Evolutionary conservation across 2,113 vertebrate genomes (phyloP).

Genomic region (Cyanistes caeruleus): DNA sequence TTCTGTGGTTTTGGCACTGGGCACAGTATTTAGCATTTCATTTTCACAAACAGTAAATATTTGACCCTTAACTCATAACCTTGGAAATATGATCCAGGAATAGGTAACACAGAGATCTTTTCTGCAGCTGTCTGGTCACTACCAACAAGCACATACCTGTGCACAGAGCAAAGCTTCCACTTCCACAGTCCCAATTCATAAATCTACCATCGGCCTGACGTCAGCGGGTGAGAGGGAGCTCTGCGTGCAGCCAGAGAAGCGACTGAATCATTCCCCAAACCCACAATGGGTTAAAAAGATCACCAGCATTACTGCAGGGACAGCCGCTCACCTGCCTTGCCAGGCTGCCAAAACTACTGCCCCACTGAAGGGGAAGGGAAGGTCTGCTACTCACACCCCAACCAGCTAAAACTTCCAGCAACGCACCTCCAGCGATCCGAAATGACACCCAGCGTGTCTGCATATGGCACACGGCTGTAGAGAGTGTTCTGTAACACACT

Average conservation of each 20-base stretch:
- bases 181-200: conserved; percentile 25
- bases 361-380: neutral
- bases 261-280: neutral
- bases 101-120: neutral
- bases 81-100: neutral
- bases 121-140: neutral
- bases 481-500: neutral
- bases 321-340: neutral
- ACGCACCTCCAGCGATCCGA: rapidly evolving
- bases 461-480: neutral
- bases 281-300: neutral
- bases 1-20: neutral
- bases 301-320: neutral
- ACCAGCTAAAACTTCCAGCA: neutral
- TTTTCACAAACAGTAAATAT: conserved; percentile 2
- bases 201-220: rapidly evolving
- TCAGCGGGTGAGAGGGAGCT: neutral
- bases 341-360: neutral
- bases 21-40: neutral
- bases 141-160: neutral
- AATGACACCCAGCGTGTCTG: neutral
- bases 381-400: neutral
- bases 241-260: neutral
- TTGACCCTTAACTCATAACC: conserved; percentile 12
- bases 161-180: neutral